phyloP scores from a whole-genome alignment of 2,888 invertebrate species.

The Megastigmus dorsalis region DNA sequence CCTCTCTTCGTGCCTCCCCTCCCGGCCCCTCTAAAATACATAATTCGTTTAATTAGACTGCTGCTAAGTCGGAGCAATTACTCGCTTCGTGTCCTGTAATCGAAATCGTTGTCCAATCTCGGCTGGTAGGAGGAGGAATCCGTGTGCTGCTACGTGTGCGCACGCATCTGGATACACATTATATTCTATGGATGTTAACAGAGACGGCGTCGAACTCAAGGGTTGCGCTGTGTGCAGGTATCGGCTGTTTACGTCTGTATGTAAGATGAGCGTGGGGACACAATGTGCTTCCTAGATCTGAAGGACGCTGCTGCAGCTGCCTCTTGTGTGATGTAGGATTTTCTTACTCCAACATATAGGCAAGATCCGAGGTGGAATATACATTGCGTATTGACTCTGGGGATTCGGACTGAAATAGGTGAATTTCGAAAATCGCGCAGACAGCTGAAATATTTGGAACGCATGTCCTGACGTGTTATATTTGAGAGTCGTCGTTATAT shows the following conservation, averaged over 20 bases:
- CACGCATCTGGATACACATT: not conserved
- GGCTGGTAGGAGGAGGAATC: not conserved
- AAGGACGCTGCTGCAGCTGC: no score
- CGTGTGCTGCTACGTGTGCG: not conserved
- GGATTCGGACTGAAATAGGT: no score
- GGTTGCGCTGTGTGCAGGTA: not conserved
- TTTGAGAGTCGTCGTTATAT: no score
- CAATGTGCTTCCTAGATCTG: no score
- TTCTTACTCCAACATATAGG: no score
- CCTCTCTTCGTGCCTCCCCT: no score
- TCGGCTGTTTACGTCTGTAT: constrained; percentile 32
- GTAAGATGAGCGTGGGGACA: constrained; percentile 34
- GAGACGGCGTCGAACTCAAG: not conserved
- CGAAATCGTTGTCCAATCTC: constrained; percentile 45
- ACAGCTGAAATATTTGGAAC: no score
- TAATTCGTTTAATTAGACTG: constrained; percentile 48
- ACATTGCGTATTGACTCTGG: no score
- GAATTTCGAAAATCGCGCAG: no score
- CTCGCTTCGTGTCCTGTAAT: constrained; percentile 23
- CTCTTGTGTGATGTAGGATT: no score
- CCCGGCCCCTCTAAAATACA: constrained; percentile 27
- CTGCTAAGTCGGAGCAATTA: constrained; percentile 39
- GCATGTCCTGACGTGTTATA: no score
- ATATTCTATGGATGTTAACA: not conserved
- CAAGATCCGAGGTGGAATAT: no score